Evolutionary conservation across 2,888 invertebrate species (phyloP).

Genomic region (Pammene aurita): DNA sequence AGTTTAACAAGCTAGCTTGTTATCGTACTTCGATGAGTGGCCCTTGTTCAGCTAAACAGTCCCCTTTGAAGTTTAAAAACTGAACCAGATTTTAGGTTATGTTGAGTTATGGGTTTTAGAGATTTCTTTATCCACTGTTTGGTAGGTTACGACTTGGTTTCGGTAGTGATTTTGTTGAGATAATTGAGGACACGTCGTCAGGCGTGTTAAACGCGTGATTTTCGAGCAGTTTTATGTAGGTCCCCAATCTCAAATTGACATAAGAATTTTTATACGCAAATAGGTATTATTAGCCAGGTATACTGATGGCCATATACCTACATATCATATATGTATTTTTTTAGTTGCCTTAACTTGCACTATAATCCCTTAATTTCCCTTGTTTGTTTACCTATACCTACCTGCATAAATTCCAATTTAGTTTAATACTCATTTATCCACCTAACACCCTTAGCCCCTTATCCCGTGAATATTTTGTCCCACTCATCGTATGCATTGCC

Average conservation of each 20-base stretch:
- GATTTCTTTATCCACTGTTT: constrained; percentile 40
- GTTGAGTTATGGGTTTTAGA: constrained; percentile 31
- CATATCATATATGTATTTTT: too few species aligned
- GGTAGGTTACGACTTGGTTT: constrained; percentile 26
- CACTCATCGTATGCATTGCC: constrained; percentile 10
- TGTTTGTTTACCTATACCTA: constrained; percentile 10
- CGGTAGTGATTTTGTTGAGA: constrained; percentile 27
- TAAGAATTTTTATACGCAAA: too few species aligned
- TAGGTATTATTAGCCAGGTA: too few species aligned
- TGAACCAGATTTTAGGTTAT: constrained; percentile 24
- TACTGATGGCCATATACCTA: too few species aligned
- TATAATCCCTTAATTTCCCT: too few species aligned
- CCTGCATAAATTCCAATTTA: constrained; percentile 20
- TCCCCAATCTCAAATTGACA: too few species aligned
- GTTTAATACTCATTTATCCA: constrained; percentile 13
- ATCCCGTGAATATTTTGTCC: constrained; percentile 5
- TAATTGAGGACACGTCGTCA: constrained; percentile 11
- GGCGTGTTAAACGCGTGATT: not conserved
- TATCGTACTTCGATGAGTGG: constrained; percentile 63
- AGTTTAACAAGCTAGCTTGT: constrained; percentile 67
- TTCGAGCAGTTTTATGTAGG: not conserved
- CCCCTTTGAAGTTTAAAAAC: constrained; percentile 37
- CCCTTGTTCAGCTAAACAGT: constrained; percentile 57
- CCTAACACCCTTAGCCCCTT: constrained; percentile 17
- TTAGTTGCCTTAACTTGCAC: too few species aligned